Evolutionary conservation across 1,140 invertebrate species (phyloP), one percentile per base, ranked within the genome.

Genomic region (Apis mellifera): DNA sequence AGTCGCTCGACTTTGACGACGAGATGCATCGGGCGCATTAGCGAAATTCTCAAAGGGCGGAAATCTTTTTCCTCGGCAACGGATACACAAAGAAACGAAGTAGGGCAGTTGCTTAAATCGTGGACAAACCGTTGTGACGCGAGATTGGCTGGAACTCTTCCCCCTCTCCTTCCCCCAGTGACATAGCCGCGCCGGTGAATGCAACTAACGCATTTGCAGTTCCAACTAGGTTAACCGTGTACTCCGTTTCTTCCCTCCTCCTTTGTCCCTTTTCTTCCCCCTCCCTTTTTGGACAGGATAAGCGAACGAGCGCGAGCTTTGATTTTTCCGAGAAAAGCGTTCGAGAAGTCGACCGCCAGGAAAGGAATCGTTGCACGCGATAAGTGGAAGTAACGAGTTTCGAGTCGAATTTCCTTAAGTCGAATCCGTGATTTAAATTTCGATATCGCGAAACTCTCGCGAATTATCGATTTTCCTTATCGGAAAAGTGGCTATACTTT

Each of bases 91-190:
- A 54, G 80, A 77, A 69, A 78, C 64, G 65, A 77, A 65, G 78
- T 78, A 57, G 50, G 66, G n/a, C 55, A 71, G 57, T 70, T 70
- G n/a, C 57, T 78, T 70, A 68, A 82, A 78, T 78, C 74, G 66
- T 78, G 19, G 74, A 68, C 57, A 9, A 55, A 55, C 21, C 60
- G 75, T 78, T 57, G 66, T 48, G 68, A 55, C 52, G 32, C 15
- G 19, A 82, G 74, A 82, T 82, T 78, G 81, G 81, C n/a, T 59
- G 57, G n/a, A 19, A 69, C 57, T 68, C 81, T n/a, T 64, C 32
- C 32, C 32, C 32, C 32, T 5, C 5, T 7, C 32, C 32, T 2
- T 7, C 5, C 0, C 32, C 32, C 32, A 57, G 57, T 82, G 75
- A 82, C 65, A 65, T 21, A 78, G 21, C 11, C 13, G 23, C 62